A percentile compares a stretch with the other conserved stretches of the same genome.
These are phyloP conservation scores for Aricia artaxerxes DNA, from an alignment of 2,888 invertebrate genomes.

Conservation along the genomic window DNA sequence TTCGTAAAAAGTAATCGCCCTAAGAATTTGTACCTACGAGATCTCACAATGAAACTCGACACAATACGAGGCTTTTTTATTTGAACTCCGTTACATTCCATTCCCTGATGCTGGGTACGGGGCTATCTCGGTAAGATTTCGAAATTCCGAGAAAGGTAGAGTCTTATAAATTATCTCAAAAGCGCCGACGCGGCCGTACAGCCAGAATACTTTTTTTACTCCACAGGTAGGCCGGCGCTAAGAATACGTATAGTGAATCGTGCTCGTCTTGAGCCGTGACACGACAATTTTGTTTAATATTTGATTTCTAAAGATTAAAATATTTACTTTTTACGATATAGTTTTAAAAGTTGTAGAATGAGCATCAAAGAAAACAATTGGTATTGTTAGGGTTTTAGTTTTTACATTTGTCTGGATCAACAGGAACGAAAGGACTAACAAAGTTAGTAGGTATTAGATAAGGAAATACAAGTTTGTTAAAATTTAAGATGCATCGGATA, in stretches of 20 bases:
- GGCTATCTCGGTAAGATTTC: slow-evolving; percentile 75
- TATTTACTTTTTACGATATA: neutral
- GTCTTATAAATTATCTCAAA: slow-evolving; percentile 81
- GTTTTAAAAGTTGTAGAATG: neutral
- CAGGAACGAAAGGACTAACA: too few relatives aligned
- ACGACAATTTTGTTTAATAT: slow-evolving; percentile 18
- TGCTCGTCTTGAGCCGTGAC: slow-evolving; percentile 26
- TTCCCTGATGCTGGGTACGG: slow-evolving; percentile 62
- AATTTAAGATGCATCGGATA: neutral
- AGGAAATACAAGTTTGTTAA: neutral
- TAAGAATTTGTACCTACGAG: slow-evolving; percentile 11
- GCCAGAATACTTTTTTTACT: slow-evolving; percentile 77
- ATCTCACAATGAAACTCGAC: slow-evolving; percentile 53
- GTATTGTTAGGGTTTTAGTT: neutral
- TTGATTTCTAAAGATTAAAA: slow-evolving; percentile 3
- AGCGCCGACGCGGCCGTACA: slow-evolving; percentile 77
- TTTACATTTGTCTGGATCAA: too few relatives aligned
- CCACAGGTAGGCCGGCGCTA: slow-evolving; percentile 79
- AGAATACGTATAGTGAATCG: slow-evolving; percentile 67
- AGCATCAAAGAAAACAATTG: neutral
- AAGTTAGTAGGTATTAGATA: neutral
- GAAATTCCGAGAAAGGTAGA: slow-evolving; percentile 79
- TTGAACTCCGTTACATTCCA: slow-evolving; percentile 78
- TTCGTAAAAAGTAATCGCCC: slow-evolving; percentile 24
- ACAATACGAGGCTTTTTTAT: slow-evolving; percentile 68